phyloP scores from a whole-genome alignment of 2,113 vertebrate genomes.

The Chloropsis hardwickii region DNA sequence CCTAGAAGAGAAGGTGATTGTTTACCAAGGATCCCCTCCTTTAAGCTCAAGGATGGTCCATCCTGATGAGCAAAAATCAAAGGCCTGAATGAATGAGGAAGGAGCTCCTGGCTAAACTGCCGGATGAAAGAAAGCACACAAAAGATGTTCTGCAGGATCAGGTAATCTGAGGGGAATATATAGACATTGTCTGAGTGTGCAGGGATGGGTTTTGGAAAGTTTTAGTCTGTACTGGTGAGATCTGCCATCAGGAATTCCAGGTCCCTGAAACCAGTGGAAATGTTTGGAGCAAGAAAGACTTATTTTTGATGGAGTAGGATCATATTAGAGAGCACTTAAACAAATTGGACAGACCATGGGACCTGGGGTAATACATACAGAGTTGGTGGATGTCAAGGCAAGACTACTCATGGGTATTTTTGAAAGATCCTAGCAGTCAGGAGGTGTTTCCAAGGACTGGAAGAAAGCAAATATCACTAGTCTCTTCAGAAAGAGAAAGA shows the following conservation, averaged over 20 bases:
- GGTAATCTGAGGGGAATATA: neutral
- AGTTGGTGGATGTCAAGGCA: neutral
- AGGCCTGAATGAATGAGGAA: neutral
- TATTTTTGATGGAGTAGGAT: neutral
- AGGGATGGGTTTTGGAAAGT: neutral
- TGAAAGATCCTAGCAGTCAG: neutral
- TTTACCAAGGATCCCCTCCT: neutral
- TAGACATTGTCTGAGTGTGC: neutral
- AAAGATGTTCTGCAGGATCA: neutral
- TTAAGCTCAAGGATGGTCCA: neutral
- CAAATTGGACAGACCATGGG: neutral
- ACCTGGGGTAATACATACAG: neutral
- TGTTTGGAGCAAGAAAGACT: neutral
- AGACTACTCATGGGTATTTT: neutral
- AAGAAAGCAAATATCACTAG: neutral
- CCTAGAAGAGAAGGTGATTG: neutral
- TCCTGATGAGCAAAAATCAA: neutral
- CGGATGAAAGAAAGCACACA: neutral
- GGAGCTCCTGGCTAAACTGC: neutral
- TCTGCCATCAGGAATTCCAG: neutral
- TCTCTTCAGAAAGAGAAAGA: neutral
- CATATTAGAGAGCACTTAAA: neutral
- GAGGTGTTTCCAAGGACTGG: neutral
- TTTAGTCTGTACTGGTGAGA: neutral
- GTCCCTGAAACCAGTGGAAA: neutral